Base-by-base conservation (phyloP, 2,113 vertebrate genomes). In the Microtus montanus region DNA sequence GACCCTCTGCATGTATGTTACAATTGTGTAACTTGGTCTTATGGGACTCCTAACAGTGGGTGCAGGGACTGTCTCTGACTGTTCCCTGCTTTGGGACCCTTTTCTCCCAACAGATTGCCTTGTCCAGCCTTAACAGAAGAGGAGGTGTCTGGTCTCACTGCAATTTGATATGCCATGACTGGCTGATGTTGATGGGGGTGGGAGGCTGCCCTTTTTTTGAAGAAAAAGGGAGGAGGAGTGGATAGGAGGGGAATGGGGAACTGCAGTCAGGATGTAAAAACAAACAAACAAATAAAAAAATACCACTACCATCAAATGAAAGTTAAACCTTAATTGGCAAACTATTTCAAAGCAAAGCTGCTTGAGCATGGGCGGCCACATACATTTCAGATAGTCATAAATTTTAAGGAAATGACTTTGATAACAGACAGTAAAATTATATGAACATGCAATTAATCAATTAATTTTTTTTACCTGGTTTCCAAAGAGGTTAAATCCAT, bases 401-500 rank as follows among this genome's bases (percentile, higher is more conserved):
- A 94, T 88, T 47, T 88, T 30, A 87, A 15, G 68, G 19, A 96
- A 93, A 96, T 88, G 14, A 87, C 52, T 68, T 87, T 71, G 28
- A 61, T 92, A 97, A 97, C 96, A 93, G 96, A 94, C 92, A 97
- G 91, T 83, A 92, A 94, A 41, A 87, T 96, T 96, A 97, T 94
- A 84, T 97, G 96, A 89, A 96, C 85, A 96, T 96, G n/a, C 28
- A 87, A 63, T 93, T 89, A 97, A 41, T 93, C 24, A 95, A 97
- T 58, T 58, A 58, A 20, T 58, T 7, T 85, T n/a, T 84, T 85
- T 96, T 98, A 99, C 99, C 99, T 99, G 99, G 95, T 99, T 99
- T 98, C 99, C 99, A 98, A 99, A 99, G 93, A 99, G 99, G 98
- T 99, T 99, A 98, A 99, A 99, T 98, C 99, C 99, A 96, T 99